These are phyloP conservation scores for Synaphobranchus kaupii DNA, from an alignment of 2,797 vertebrate genomes.

Conservation along the genomic window DNA sequence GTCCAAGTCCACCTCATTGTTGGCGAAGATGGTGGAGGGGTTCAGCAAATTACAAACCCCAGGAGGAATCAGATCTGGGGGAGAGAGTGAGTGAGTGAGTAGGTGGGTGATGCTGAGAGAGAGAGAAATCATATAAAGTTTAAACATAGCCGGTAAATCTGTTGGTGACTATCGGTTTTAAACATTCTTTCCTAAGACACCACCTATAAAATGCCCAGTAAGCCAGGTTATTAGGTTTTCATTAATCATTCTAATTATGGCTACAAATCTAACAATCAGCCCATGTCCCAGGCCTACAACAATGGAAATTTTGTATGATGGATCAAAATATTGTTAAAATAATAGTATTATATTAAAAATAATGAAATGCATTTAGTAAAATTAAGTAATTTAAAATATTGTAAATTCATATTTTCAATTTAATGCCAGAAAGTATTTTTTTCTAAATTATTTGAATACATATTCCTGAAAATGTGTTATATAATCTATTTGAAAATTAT, in stretches of 20 bases:
- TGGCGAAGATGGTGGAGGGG: slow-evolving; percentile 78
- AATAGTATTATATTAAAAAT: too few relatives aligned
- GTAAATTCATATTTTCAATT: too few relatives aligned
- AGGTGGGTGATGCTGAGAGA: not conserved
- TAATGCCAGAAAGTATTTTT: too few relatives aligned
- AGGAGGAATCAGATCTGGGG: slow-evolving; percentile 78
- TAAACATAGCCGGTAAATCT: not conserved
- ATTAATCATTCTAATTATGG: not conserved
- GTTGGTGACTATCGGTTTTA: not conserved
- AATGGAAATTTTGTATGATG: not conserved
- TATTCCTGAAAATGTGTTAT: too few relatives aligned
- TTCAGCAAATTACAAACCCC: slow-evolving; percentile 80
- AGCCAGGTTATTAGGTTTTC: not conserved
- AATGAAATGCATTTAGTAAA: too few relatives aligned
- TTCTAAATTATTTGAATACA: too few relatives aligned
- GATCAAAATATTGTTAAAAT: too few relatives aligned
- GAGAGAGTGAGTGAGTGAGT: not conserved
- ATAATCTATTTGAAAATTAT: too few relatives aligned
- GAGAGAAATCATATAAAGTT: not conserved
- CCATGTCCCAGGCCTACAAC: not conserved
- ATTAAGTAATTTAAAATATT: too few relatives aligned
- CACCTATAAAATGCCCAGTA: not conserved
- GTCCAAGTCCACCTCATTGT: slow-evolving; percentile 79
- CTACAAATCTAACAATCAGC: not conserved
- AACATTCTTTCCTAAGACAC: not conserved